Conservation (phyloP, 2,888 invertebrate genomes). For the Oscheius sp. region DNA sequence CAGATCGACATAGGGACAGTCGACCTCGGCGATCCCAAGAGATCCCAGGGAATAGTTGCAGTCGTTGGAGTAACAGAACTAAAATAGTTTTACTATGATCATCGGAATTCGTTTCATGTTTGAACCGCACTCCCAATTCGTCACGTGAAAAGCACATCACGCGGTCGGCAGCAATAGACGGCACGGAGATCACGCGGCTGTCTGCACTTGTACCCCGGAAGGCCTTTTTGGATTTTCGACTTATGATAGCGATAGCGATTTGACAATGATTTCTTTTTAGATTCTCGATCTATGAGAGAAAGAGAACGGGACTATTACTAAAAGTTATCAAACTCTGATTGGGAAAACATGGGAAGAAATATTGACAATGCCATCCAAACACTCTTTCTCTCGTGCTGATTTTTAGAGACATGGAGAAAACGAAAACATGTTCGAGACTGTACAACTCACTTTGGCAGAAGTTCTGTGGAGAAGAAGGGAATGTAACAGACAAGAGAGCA, state of each 20-base stretch:
- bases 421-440: conserved; percentile 1
- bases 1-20: conserved; percentile 96
- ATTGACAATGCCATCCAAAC: conserved; percentile 16
- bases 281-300: background rate
- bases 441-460: conserved; percentile 74
- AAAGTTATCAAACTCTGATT: background rate
- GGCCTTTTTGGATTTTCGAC: background rate
- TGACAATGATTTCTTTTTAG: too few relatives aligned
- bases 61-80: conserved; percentile 91
- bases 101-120: conserved; percentile 9
- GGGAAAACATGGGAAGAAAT: background rate
- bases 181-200: conserved; percentile 28
- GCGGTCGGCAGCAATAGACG: conserved; percentile 12
- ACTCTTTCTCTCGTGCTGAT: background rate
- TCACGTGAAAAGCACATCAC: conserved; percentile 36
- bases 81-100: conserved; percentile 41
- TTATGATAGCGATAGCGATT: background rate
- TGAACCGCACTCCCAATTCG: background rate
- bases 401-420: background rate
- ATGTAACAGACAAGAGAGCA: conserved; percentile 75
- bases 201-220: background rate
- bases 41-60: conserved; percentile 95
- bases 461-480: conserved; percentile 76
- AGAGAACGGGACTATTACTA: background rate
- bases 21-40: conserved; percentile 93